Evolutionary conservation across 92 coral and sea anemone genomes (phyloP).

Genomic region (Chrysogorgia sp.): DNA sequence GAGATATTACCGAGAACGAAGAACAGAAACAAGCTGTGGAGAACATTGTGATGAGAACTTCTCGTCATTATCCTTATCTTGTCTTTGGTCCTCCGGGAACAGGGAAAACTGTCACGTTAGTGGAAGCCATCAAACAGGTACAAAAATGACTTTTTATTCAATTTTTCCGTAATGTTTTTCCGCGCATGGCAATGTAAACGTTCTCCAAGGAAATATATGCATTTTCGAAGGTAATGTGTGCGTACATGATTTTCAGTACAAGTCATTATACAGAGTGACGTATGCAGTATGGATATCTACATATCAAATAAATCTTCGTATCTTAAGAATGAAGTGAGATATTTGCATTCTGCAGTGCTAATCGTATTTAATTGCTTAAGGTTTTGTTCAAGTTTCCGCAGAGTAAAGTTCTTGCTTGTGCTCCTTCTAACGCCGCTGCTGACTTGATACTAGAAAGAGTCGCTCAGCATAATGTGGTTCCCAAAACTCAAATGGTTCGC

Average conservation of each 20-base stretch:
- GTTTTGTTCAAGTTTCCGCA: constrained; percentile 50
- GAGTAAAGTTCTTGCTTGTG: constrained; percentile 70
- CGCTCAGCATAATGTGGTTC: constrained; percentile 67
- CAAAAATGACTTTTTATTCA: neutral
- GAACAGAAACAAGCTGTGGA: constrained; percentile 76
- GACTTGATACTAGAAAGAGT: constrained; percentile 75
- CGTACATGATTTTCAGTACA: too few relatives aligned
- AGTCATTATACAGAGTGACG: too few relatives aligned
- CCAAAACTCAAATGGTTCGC: constrained; percentile 68
- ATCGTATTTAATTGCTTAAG: neutral
- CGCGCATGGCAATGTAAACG: too few relatives aligned
- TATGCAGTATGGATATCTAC: too few relatives aligned
- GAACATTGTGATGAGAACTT: constrained; percentile 75
- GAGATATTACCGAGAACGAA: constrained; percentile 61
- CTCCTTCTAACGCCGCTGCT: constrained; percentile 89
- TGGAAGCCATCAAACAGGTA: constrained; percentile 85
- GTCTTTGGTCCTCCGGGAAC: constrained; percentile 94
- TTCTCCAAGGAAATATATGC: too few relatives aligned
- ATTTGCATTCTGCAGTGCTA: neutral
- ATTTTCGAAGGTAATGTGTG: too few relatives aligned
- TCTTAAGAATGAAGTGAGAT: too few relatives aligned
- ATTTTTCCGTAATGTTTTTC: neutral
- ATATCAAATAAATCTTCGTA: too few relatives aligned
- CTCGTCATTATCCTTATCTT: constrained; percentile 74
- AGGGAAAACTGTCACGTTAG: constrained; percentile 82